Conservation (phyloP, 2,888 invertebrate genomes). For the Camptogramma bilineatum region DNA sequence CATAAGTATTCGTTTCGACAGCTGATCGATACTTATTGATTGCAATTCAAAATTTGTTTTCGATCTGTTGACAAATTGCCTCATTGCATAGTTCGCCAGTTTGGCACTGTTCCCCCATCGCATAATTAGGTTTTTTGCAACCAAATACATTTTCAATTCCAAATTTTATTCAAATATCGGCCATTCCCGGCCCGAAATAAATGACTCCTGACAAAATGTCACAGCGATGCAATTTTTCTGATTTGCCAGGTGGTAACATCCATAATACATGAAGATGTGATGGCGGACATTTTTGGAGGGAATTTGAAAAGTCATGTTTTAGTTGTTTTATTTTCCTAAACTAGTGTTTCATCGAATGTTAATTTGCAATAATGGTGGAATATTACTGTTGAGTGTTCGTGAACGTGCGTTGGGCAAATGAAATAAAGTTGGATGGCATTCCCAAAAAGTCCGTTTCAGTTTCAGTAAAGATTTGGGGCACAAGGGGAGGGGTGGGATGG, state of each 20-base stretch:
- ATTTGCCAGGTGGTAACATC: constrained; percentile 78
- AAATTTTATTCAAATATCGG: constrained; percentile 74
- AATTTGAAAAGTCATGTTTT: no score
- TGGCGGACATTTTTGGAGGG: no score
- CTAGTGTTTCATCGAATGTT: no score
- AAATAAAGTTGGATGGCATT: no score
- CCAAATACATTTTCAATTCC: constrained; percentile 54
- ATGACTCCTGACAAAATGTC: constrained; percentile 78
- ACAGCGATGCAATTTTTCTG: constrained; percentile 76
- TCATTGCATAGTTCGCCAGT: constrained; percentile 46
- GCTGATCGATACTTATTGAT: constrained; percentile 20
- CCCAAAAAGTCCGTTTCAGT: no score
- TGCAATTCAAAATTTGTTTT: constrained; percentile 46
- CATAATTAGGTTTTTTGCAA: constrained; percentile 51
- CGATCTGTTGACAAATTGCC: constrained; percentile 51
- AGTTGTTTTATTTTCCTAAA: no score
- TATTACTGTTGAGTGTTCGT: no score
- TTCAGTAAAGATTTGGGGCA: no score
- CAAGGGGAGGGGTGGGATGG: no score
- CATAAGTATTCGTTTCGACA: background rate
- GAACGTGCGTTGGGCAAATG: no score
- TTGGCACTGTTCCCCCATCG: constrained; percentile 23
- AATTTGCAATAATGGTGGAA: no score
- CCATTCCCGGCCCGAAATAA: constrained; percentile 63
- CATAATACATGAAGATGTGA: constrained; percentile 69